Base-by-base conservation (phyloP, 2,797 vertebrate species). In the Alectoris magna region DNA sequence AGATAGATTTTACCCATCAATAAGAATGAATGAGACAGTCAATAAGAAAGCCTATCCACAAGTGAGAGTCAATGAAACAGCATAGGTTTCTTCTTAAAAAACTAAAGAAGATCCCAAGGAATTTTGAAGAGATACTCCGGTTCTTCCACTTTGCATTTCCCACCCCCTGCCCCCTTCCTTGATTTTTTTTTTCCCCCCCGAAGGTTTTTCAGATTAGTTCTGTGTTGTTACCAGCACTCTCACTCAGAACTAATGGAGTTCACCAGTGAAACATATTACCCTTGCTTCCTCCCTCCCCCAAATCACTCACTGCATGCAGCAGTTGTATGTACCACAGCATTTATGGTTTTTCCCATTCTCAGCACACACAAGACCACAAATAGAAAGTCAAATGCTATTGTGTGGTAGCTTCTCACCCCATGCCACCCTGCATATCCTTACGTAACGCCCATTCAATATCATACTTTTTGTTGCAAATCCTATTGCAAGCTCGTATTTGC, bases 361-460 rank as follows among this genome's bases (percentile, higher is more conserved):
- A 26, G 24, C 63, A 62, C 77, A 77, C 11, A 80, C 36, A 51
- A 78, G 81, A 92, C 91, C 81, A 95, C 86, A 95, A 95, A 73
- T 46, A 72, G 19, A 68, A 88, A 93, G 15, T 59, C 31, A 73
- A 67, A 90, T 70, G 84, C 82, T 3, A 3, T 3, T 3, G 24
- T 84, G 41, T 58, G 87, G 74, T 59, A 60, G 22, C n/a, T 58
- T 71, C 76, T 79, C 69, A 58, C 49, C 44, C 66, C 82, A 4
- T 63, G 48, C 27, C 43, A 76, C 24, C 44, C 64, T 88, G 67
- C 23, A 44, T 46, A 41, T 38, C 27, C 22, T 72, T 68, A 44
- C 11, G 36, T 70, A 41, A 68, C 0, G 6, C 53, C 63, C 46
- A 46, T 23, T 38, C 1, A 83, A 31, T 48, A 74, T 24, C 48